Base-by-base conservation (phyloP, 2,797 vertebrate species). In the Lophius americanus region DNA sequence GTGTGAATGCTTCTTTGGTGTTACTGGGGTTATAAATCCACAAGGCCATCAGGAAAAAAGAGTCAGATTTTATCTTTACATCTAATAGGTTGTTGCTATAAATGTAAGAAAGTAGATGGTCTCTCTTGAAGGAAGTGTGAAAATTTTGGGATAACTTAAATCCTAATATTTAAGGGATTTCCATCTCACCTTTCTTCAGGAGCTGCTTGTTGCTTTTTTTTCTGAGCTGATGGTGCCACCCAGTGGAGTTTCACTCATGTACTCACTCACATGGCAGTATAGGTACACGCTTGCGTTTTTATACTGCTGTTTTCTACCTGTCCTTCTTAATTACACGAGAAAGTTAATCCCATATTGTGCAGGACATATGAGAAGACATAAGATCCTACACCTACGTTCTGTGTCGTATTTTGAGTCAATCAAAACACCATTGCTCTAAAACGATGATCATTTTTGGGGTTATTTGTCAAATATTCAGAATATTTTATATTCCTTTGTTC, bases 211-310 rank as follows among this genome's bases (percentile, higher is more conserved):
- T n/a, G 0, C 41, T 14, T 13, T 44, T 44, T 2, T 14, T 23
- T 12, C 0, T 62, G 68, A 43, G 66, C 59, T 52, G 48, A 75
- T 39, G 51, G 55, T 78, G 82, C 85, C 90, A 68, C 78, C 92
- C 57, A 53, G 88, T 90, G 91, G 78, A 58, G 1, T 1, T 5
- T 39, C 1, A 2, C 7, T 2, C 9, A 1, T 11, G 1, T 60
- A 75, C n/a, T n/a, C n/a, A n/a, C n/a, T n/a, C n/a, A 56, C 81
- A 79, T 14, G 4, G 14, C 4, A 1, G n/a, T 12, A 7, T n/a
- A n/a, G 9, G 7, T n/a, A 23, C 23, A 23, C 23, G 23, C 23
- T 23, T 23, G 23, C 2, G 23, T 23, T 23, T 23, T 23, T 23
- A 23, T 23, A 23, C 23, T 23, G 23, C 23, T 23, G 23, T 2